Evolutionary conservation across 2,113 vertebrate genomes (phyloP), one percentile per base, ranked within the genome.

Genomic region (Rhabdomys dilectus): DNA sequence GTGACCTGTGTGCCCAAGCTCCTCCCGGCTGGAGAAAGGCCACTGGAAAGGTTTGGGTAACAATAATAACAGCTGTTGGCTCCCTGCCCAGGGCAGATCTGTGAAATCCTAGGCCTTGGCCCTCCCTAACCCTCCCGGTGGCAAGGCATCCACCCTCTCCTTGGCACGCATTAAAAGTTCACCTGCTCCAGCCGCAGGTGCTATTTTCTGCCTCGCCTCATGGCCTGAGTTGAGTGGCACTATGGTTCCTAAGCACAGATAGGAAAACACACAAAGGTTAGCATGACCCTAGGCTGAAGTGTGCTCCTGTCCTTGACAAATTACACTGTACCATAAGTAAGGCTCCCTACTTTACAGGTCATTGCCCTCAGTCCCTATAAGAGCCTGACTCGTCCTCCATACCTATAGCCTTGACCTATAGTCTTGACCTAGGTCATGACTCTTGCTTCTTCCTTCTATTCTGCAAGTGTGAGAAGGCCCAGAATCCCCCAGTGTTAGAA

Each of bases 161-260:
- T 39, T 86, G 88, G 95, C 66, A 31, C 51, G 70, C 80, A 51
- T 53, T 39, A 66, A 95, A 58, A 58, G 86, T 93, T 94, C 96
- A 93, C 97, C 89, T 91, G 88, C 68, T 60, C 7, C 31, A 62
- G 60, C 60, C 21, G 26, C 87, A 93, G 87, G 73, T 82, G 86
- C 91, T 93, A 48, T 95, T 88, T 89, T 96, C 89, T 96, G 78
- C 82, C 86, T 73, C 4, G 36, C 82, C 31, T 93, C 78, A 4
- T 22, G 56, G 82, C 42, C 60, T 91, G 17, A 6, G n/a, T 84
- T 93, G 87, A 60, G 82, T 72, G 22, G 86, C 5, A 56, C 19
- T 77, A 76, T 60, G 84, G 88, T 94, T 85, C 70, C 64, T 66
- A 73, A 96, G 75, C 70, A 72, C 19, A 5, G 53, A 45, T 56